Conservation (phyloP, 2,113 vertebrate genomes). For the Podilymbus podiceps region DNA sequence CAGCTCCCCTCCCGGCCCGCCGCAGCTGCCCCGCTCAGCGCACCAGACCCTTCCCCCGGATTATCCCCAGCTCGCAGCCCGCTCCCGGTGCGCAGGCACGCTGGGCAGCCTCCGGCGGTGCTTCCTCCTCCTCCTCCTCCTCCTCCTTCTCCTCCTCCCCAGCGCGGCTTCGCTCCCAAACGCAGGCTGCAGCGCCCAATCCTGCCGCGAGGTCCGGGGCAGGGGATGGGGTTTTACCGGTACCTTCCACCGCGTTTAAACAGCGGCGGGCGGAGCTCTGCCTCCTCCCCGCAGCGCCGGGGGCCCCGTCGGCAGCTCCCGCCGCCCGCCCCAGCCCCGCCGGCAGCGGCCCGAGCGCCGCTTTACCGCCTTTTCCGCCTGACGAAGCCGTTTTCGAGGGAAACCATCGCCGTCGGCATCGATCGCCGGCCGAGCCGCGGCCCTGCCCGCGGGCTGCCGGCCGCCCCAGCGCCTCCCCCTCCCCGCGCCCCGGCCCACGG, state of each 20-base stretch:
- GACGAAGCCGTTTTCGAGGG: background rate
- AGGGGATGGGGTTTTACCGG: background rate
- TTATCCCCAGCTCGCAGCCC: background rate
- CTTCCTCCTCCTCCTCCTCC: too few species aligned
- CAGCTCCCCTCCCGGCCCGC: background rate
- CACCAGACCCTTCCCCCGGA: background rate
- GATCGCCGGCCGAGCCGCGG: background rate
- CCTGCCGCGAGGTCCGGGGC: background rate
- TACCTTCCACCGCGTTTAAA: rapidly evolving
- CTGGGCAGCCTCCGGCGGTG: background rate
- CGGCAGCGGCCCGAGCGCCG: background rate
- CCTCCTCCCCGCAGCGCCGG: rapidly evolving
- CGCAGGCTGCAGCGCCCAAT: background rate
- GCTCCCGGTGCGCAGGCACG: background rate
- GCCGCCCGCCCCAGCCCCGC: background rate
- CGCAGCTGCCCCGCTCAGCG: background rate
- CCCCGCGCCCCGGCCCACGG: background rate
- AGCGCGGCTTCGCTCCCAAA: background rate
- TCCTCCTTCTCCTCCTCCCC: background rate
- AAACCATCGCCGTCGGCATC: background rate
- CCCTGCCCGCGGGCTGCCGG: background rate
- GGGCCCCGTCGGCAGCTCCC: background rate
- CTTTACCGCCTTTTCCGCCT: background rate
- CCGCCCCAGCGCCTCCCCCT: rapidly evolving
- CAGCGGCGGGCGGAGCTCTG: background rate